These are phyloP conservation scores for Drosophila infuscata DNA, from an alignment of 2,888 invertebrate genomes.

Conservation along the genomic window DNA sequence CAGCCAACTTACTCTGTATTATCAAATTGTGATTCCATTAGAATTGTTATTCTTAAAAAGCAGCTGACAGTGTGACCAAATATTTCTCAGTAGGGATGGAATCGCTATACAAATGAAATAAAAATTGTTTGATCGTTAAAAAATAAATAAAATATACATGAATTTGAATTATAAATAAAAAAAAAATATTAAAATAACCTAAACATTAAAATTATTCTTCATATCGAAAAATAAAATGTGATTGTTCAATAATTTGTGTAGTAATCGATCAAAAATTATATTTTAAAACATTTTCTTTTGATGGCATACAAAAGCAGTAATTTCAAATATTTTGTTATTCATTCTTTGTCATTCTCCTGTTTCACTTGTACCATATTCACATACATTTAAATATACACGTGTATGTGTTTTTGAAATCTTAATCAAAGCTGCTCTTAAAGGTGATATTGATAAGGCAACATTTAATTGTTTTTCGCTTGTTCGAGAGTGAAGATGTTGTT, in stretches of 20 bases:
- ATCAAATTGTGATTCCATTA: slow-evolving; percentile 58
- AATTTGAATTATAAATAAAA: background rate
- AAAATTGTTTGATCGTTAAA: background rate
- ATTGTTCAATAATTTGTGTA: background rate
- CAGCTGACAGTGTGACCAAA: slow-evolving; percentile 48
- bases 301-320: background rate
- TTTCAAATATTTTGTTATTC: background rate
- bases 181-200: background rate
- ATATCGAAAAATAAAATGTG: background rate
- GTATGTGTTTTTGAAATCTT: too few species aligned
- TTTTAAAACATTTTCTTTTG: background rate
- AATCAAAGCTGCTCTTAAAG: slow-evolving; percentile 23
- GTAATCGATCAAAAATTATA: background rate
- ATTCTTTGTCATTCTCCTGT: background rate
- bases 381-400: background rate
- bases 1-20: slow-evolving; percentile 38
- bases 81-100: background rate
- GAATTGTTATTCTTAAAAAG: slow-evolving; percentile 11
- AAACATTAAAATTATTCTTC: background rate
- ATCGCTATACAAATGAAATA: background rate
- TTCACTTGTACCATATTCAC: background rate
- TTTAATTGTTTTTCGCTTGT: slow-evolving; percentile 16
- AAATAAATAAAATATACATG: background rate
- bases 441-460: slow-evolving; percentile 13
- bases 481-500: slow-evolving; percentile 48